Percentiles rank a stretch among this genome's conserved stretches.
phyloP scores from a whole-genome alignment of 2,113 vertebrate genomes.

The Pelmatolapia mariae region DNA sequence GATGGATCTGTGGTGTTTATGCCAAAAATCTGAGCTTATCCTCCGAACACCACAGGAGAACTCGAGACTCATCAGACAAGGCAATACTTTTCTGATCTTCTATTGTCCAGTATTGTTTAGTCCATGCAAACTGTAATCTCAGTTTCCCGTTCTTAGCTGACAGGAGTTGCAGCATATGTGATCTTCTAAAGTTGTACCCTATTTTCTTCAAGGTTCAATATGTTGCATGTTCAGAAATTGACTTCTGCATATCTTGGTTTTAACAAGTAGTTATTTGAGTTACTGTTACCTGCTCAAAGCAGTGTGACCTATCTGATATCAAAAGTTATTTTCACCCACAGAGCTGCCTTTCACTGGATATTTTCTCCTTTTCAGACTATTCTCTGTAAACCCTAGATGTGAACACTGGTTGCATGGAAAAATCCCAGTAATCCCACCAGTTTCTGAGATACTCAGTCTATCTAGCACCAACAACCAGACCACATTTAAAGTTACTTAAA shows the following conservation, averaged over 20 bases:
- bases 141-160: not conserved
- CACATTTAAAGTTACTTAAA: not conserved
- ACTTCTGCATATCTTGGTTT: not conserved
- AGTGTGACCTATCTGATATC: no score
- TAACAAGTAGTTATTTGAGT: not conserved
- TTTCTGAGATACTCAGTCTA: not conserved
- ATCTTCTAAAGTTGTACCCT: not conserved
- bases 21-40: not conserved
- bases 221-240: not conserved
- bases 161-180: not conserved
- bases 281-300: not conserved
- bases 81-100: not conserved
- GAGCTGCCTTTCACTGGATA: no score
- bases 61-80: not conserved
- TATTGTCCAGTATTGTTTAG: not conserved
- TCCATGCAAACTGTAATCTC: not conserved
- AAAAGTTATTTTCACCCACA: no score
- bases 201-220: not conserved
- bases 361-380: no score
- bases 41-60: not conserved
- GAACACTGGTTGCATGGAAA: not conserved
- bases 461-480: not conserved
- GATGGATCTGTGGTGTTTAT: not conserved
- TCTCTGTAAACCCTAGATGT: not conserved
- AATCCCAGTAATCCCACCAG: not conserved